Conservation (phyloP, 2,797 vertebrate genomes). For the Miichthys miiuy region DNA sequence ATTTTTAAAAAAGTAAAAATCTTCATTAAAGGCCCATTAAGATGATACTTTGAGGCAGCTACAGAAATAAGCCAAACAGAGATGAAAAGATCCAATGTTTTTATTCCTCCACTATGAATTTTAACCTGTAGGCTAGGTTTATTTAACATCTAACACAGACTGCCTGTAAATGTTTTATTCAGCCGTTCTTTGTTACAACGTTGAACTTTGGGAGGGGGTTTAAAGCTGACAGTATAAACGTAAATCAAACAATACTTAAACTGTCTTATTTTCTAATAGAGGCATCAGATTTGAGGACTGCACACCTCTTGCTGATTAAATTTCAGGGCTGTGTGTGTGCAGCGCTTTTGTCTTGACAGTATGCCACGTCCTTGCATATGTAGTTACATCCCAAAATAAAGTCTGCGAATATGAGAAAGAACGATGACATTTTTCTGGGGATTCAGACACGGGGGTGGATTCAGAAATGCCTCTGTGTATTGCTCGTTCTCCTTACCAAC, state of each 20-base stretch:
- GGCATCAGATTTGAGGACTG: background rate
- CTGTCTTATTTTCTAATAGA: slow-evolving; percentile 1
- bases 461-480: background rate
- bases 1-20: background rate
- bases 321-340: background rate
- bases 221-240: background rate
- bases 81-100: slow-evolving; percentile 16
- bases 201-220: background rate
- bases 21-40: slow-evolving; percentile 1
- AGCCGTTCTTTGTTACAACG: background rate
- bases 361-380: background rate
- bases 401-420: background rate
- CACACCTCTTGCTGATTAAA: background rate
- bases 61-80: background rate
- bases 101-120: background rate
- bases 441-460: background rate
- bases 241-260: slow-evolving; percentile 3
- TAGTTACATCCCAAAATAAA: background rate
- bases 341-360: background rate
- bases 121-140: background rate
- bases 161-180: slow-evolving; percentile 1
- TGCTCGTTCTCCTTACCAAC: slow-evolving; percentile 86
- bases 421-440: background rate
- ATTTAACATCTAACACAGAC: background rate
- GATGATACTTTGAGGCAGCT: background rate